Conservation (phyloP, 2,888 invertebrate species). For the Aricia artaxerxes region DNA sequence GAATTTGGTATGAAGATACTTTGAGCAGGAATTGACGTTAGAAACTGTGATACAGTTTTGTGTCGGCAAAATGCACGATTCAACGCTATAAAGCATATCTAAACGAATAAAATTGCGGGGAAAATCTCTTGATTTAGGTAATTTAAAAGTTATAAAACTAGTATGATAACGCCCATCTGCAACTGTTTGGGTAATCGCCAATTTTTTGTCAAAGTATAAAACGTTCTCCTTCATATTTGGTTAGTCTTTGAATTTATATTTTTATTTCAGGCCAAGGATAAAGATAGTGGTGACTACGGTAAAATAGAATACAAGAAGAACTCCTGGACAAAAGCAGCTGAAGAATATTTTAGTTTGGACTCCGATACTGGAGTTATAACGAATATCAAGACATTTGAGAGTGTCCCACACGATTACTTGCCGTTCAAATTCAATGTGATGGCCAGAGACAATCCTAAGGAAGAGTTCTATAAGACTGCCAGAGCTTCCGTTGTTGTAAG, state of each 20-base stretch:
- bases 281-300: conserved; percentile 91
- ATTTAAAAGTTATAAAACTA: no score
- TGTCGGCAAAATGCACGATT: no score
- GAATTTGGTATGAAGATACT: no score
- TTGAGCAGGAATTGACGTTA: no score
- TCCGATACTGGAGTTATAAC: conserved; percentile 87
- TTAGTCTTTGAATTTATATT: neutral
- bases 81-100: no score
- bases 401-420: conserved; percentile 80
- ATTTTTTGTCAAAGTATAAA: no score
- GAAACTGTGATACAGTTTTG: no score
- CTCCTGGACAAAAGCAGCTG: conserved; percentile 72
- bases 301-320: conserved; percentile 85
- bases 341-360: conserved; percentile 87
- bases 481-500: conserved; percentile 84
- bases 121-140: no score
- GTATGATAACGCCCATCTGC: no score
- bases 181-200: no score
- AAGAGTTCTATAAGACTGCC: conserved; percentile 82
- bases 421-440: conserved; percentile 88
- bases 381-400: conserved; percentile 87
- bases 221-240: no score
- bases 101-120: no score
- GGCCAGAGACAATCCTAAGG: conserved; percentile 87
- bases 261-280: conserved; percentile 86